Base-by-base conservation (phyloP, 2,113 vertebrate genomes). In the Callionymus lyra region DNA sequence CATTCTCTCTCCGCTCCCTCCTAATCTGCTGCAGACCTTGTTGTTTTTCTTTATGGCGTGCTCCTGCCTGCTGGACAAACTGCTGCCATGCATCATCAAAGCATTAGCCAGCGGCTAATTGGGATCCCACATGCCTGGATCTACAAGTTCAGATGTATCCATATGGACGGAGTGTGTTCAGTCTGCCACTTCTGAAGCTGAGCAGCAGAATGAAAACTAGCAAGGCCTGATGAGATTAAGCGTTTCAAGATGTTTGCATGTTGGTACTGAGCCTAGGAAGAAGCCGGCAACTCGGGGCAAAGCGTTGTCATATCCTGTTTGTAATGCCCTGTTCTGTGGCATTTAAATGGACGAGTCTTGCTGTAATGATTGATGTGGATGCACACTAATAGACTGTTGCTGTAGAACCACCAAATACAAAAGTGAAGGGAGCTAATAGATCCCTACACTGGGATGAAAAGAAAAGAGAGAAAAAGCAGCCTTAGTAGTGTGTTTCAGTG, bases 221-320 rank as follows among this genome's bases (percentile, higher is more conserved):
- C 41, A 59, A 41, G 53, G 56, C 44, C 65, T 81, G 77, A 82
- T 82, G 72, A 78, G 77, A 81, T 77, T 79, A 81, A 84, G 61
- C 55, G 13, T 68, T 84, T 86, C 79, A 84, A 82, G 78, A 83
- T 84, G 81, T 82, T 70, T 19, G 5, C 50, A 33, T 58, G 63
- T 69, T 66, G 53, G 44, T 68, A 65, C 57, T 53, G 73, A 68
- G 53, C 58, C 17, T 43, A 71, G 42, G 39, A 51, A 49, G 47
- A 63, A 59, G 55, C 21, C 54, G 37, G 55, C 55, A 48, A 59
- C 45, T 53, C 1, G 10, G 50, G 36, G 34, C 59, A 42, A 38
- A 51, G 17, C 46, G 32, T 59, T 69, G 74, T 81, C 65, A 69
- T 53, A 58, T 71, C 64, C 59, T 72, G 63, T 65, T 72, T 51